These are phyloP conservation scores for Verasper variegatus DNA, from an alignment of 2,113 vertebrate species.

Conservation along the genomic window DNA sequence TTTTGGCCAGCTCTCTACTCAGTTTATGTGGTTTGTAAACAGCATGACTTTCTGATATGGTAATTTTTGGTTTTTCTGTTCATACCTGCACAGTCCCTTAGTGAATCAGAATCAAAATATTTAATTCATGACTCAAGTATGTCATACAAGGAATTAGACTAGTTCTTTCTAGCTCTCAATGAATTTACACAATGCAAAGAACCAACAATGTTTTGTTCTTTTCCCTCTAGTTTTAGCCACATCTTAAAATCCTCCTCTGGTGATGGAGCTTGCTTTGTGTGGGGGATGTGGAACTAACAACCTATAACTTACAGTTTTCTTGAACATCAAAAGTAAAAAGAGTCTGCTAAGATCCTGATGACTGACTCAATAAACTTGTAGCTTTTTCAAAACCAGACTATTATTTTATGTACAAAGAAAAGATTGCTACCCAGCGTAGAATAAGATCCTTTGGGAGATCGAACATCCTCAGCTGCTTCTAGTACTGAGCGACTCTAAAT, in stretches of 20 bases:
- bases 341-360: neutral
- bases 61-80: neutral
- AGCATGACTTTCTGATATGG: conserved; percentile 1
- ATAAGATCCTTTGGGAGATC: neutral
- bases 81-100: neutral
- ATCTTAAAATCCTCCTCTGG: neutral
- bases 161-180: neutral
- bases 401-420: too few relatives aligned
- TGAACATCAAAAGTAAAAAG: neutral
- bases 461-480: neutral
- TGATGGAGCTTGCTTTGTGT: neutral
- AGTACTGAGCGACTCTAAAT: neutral
- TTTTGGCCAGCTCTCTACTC: neutral
- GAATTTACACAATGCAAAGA: neutral
- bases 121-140: neutral
- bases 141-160: neutral
- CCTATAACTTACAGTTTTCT: neutral
- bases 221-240: neutral
- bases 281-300: too few relatives aligned
- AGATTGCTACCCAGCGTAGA: too few relatives aligned
- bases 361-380: neutral
- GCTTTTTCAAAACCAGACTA: neutral
- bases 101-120: neutral
- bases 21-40: neutral
- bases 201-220: neutral